phyloP scores from a whole-genome alignment of 2,888 invertebrate species.

The Norana najaformis region DNA sequence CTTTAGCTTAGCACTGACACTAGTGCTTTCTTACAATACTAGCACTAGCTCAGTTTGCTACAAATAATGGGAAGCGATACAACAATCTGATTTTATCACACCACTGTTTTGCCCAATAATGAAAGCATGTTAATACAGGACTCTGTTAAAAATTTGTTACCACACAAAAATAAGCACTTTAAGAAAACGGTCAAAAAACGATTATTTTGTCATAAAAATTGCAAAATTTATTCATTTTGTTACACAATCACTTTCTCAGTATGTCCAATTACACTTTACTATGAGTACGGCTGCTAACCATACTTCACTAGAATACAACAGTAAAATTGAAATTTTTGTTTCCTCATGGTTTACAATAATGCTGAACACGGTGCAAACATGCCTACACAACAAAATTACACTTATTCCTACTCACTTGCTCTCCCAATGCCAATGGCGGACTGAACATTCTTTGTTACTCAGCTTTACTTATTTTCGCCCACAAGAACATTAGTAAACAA shows the following conservation, averaged over 20 bases:
- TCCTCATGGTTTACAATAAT: neutral
- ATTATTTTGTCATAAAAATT: neutral
- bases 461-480: neutral
- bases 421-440: neutral
- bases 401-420: neutral
- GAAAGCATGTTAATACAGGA: neutral
- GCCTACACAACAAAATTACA: neutral
- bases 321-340: neutral
- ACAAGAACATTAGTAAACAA: neutral
- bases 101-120: neutral
- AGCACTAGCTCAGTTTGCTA: neutral
- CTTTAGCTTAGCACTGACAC: no score
- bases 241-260: neutral
- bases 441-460: conserved; percentile 6
- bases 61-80: neutral
- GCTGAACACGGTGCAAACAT: neutral
- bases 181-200: neutral
- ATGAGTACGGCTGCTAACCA: neutral
- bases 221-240: neutral
- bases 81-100: neutral
- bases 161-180: neutral
- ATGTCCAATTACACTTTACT: neutral
- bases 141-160: no score
- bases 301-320: neutral
- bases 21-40: no score